A percentile compares a stretch with the other conserved stretches of the same genome.
Conservation (phyloP, 2,113 vertebrate genomes). For the Fulica atra region DNA sequence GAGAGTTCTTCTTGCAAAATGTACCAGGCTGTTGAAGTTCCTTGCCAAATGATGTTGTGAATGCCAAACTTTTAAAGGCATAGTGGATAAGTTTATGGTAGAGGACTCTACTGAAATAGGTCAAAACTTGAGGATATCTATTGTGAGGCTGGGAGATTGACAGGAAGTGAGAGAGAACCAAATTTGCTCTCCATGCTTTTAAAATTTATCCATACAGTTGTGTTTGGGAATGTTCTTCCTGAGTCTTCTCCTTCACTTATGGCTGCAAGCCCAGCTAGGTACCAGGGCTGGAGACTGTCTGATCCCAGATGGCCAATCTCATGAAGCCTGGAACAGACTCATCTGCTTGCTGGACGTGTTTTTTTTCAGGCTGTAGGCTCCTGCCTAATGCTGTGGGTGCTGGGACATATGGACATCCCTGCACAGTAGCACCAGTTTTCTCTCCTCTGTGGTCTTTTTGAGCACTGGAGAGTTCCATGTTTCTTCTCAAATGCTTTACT, state of each 20-base stretch:
- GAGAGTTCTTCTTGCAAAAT: background rate
- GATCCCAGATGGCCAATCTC: background rate
- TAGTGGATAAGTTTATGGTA: background rate
- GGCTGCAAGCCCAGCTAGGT: background rate
- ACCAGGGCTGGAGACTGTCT: background rate
- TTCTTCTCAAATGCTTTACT: background rate
- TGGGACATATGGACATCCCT: background rate
- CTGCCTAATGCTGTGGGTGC: background rate
- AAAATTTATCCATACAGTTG: background rate
- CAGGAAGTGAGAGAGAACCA: background rate
- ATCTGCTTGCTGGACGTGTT: background rate
- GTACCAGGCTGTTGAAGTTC: background rate
- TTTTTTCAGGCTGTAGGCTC: background rate
- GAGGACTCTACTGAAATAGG: background rate
- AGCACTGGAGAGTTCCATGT: background rate
- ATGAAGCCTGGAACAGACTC: background rate
- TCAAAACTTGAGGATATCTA: background rate
- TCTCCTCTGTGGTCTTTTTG: background rate
- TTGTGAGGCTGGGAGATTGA: background rate
- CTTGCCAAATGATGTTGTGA: background rate
- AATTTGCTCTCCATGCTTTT: background rate
- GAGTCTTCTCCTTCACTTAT: background rate
- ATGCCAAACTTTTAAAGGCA: background rate
- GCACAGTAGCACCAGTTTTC: background rate
- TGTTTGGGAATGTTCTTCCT: background rate